Evolutionary conservation across 2,888 invertebrate genomes (phyloP), one percentile per base, ranked within the genome.

Genomic region (Ypsolopha scabrella): DNA sequence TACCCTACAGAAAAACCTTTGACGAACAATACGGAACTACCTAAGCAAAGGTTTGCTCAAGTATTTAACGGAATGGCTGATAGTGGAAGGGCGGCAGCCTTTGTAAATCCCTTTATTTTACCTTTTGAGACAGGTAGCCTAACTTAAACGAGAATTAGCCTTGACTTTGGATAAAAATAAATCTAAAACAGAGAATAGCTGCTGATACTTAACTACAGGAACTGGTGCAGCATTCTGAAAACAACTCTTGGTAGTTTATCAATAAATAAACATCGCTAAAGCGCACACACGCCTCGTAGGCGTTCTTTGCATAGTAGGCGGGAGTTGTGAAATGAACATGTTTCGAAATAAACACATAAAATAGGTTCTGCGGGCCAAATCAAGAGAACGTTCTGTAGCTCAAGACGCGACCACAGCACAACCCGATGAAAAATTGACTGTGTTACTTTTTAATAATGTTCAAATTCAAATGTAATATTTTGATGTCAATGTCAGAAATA

Each of bases 241-340:
- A 7, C 43, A 9, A 43, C 13, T 14, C 9, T 43, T 13, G 14
- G 14, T 13, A 43, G 24, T 45, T 33, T 34, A 45, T 45, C 34
- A 10, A 6, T 34, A 45, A 47, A 47, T 36, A 47, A 47, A 47
- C 47, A 14, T 47, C 10, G 1, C 11, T 41, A 41, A 41, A 41
- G 41, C 11, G 11, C 11, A 41, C 2, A 9, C 8, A 41, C 41
- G 11, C 7, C 41, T 41, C 61, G 75, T 75, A 68, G 76, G 75
- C 63, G 72, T 67, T 62, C 61, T 64, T 61, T 59, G 64, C 63
- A 55, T 55, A 64, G 73, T 74, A 65, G 75, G 75, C 64, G 71
- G 61, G 54, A 39, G 66, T 76, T 75, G 67, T 67, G 75, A 70
- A 79, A 80, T 68, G 64, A 64, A 67, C 62, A 63, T 65, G 58